Evolutionary conservation across 2,888 invertebrate species (phyloP), one percentile per base, ranked within the genome.

Genomic region (Amiota communis): DNA sequence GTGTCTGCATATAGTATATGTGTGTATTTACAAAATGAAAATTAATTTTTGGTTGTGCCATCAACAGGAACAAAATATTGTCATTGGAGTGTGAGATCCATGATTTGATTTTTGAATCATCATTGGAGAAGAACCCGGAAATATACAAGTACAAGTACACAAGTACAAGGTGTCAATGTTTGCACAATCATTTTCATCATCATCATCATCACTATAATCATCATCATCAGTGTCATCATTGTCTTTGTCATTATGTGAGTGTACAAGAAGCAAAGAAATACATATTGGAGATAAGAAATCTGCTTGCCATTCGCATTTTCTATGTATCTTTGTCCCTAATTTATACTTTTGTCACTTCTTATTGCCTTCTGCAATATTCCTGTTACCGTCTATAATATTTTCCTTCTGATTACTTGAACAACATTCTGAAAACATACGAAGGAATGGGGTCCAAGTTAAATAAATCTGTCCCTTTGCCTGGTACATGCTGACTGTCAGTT

Each of bases 21-120:
- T 13, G 20, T 65, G 20, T 65, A 76, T 76, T 79, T 78, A 78
- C 77, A 77, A 80, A 85, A 84, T 78, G 78, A 79, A 82, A 84
- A 85, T 84, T 84, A 84, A 85, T 85, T 84, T 85, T 81, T 85
- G 85, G 36, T 75, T 80, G 85, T 76, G 51, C 63, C 68, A 69
- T 68, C 68, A 64, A 75, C 68, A 61, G 71, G 67, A 49, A 36
- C 36, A 36, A 36, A 36, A 36, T 36, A 46, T 48, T 67, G 36
- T 13, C 61, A 61, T 15, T 20, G 20, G 20, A 61, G 23, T 61
- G 20, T 12, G 20, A 20, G n/a, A 36, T 36, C 0, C 15, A 13
- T 36, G 36, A 36, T 36, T 36, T 36, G 6, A 36, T 36, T 36
- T 36, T 36, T 36, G 36, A 36, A 36, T 36, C 36, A 36, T 6